Evolutionary conservation across 2,888 invertebrate species (phyloP), one percentile per base, ranked within the genome.

Genomic region (Drosophila emarginata): DNA sequence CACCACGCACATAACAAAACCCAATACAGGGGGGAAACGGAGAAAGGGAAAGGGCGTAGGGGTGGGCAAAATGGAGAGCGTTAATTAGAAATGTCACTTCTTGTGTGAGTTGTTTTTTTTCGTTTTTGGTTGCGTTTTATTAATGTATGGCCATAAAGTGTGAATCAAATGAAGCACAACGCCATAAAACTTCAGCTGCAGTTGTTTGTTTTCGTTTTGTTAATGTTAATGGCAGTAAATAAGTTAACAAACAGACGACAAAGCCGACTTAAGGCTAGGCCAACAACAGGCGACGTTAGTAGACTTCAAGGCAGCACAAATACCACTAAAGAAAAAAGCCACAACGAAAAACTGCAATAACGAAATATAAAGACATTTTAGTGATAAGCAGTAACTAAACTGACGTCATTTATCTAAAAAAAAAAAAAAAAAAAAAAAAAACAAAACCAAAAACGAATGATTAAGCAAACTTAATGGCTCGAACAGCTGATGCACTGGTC

Each of bases 11-110:
- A 64, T 53, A 61, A 61, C 37, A 32, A 2, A 32, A 32, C 32
- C 64, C 23, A 18, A 15, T 15, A 15, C 23, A 64, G 64, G 67
- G 28, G 28, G 9, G 60, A 63, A 72, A 9, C 3, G 7, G 9
- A 18, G 1, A 18, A 12, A 2, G 11, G 11, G 12, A 4, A 11
- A 45, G 21, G 4, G 37, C 4, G 4, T 2, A n/a, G n/a, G 37
- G 21, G 4, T 45, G 45, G 14, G 11, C 18, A 7, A 32, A 32
- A 32, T 11, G 18, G 9, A 45, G 45, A 21, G 45, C 64, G 66
- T 70, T 71, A 65, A 68, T 64, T 60, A 57, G 32, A 61, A 68
- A 62, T 65, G 64, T 60, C 76, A 61, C 60, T 70, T 74, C 71
- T 67, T 62, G 50, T 64, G 40, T 51, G 28, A 45, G 45, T 40